Evolutionary conservation across 2,113 vertebrate species (phyloP).

Genomic region (Nannospalax galili): DNA sequence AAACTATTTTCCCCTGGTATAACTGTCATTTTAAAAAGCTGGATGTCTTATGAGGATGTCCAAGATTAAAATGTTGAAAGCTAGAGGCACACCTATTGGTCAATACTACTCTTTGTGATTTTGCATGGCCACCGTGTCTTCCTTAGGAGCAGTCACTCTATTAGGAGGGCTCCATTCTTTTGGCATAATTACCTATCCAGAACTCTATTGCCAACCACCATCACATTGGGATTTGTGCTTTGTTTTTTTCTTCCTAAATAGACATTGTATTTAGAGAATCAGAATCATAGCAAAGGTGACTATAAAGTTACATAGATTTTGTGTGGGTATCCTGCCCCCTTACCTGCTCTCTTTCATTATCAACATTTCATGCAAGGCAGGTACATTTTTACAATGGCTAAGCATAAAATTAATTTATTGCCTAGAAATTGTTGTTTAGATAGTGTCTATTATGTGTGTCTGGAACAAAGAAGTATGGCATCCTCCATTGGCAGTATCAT

Average conservation of each 20-base stretch:
- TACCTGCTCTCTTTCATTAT: neutral
- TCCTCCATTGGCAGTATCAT: too few relatives aligned
- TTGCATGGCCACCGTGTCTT: neutral
- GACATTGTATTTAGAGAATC: neutral
- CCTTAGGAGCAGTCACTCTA: neutral
- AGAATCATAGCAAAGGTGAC: neutral
- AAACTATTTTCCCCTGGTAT: neutral
- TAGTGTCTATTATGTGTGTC: too few relatives aligned
- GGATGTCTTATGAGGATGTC: too few relatives aligned
- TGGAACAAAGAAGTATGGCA: too few relatives aligned
- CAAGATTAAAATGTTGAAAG: too few relatives aligned
- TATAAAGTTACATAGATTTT: neutral
- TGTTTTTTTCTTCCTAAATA: neutral
- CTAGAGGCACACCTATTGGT: too few relatives aligned
- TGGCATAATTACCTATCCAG: neutral
- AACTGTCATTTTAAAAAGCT: too few relatives aligned
- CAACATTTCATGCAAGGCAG: neutral
- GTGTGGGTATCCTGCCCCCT: accelerated
- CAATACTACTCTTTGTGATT: neutral
- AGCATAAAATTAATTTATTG: neutral
- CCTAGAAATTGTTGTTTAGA: neutral
- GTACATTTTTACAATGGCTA: neutral
- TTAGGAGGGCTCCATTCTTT: neutral
- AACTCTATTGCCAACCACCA: accelerated
- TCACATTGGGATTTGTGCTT: too few relatives aligned